Percentiles rank a stretch among this genome's conserved stretches.
phyloP scores from a whole-genome alignment of 2,113 vertebrate species.

The Mastomys coucha region DNA sequence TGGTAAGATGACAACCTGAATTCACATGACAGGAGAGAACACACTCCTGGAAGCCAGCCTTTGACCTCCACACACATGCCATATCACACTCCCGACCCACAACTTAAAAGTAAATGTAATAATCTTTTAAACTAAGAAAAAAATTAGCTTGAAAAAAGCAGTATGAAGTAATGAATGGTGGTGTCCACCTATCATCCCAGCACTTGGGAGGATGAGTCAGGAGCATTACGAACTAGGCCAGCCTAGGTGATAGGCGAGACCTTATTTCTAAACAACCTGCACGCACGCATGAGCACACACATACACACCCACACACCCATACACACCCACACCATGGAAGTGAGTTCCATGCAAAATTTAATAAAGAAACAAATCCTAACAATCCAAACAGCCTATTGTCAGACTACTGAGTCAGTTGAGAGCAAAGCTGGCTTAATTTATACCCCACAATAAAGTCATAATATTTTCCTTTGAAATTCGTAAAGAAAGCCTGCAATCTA shows the following conservation, averaged over 20 bases:
- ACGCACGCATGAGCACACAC: not conserved
- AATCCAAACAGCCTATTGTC: constrained; percentile 11
- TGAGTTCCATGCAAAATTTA: constrained; percentile 34
- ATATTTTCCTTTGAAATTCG: constrained; percentile 31
- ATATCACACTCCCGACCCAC: not conserved
- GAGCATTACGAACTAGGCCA: not conserved
- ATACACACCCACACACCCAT: no score
- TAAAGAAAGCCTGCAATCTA: not conserved
- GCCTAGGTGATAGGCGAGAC: not conserved
- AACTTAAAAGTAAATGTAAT: not conserved
- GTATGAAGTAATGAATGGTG: not conserved
- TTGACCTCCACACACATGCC: not conserved
- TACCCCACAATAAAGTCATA: not conserved
- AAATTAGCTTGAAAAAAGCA: not conserved
- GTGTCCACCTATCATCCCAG: no score
- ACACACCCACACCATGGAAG: not conserved
- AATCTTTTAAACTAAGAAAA: not conserved
- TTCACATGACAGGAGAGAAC: not conserved
- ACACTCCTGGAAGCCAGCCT: not conserved
- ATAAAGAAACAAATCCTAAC: not conserved
- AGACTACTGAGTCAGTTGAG: constrained; percentile 27
- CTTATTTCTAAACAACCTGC: not conserved
- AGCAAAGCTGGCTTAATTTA: constrained; percentile 38
- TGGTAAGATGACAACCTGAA: not conserved
- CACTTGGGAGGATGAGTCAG: not conserved